Percentiles rank a stretch among this genome's conserved stretches.
These are phyloP conservation scores for Chanos chanos DNA, from an alignment of 2,797 vertebrate genomes.

Conservation along the genomic window DNA sequence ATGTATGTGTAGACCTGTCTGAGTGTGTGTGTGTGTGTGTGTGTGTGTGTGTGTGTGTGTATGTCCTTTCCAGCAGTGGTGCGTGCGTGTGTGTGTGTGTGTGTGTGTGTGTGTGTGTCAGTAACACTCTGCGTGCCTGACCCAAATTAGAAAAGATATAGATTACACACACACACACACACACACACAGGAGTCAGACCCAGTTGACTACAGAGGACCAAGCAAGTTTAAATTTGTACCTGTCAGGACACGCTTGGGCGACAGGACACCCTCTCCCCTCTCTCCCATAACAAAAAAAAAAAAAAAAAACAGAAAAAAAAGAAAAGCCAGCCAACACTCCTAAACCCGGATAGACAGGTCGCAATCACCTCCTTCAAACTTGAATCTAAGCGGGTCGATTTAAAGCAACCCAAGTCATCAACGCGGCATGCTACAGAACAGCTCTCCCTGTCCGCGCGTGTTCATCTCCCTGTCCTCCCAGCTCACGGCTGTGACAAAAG, in stretches of 20 bases:
- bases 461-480: too few relatives aligned
- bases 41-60: conserved; percentile 9
- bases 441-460: too few relatives aligned
- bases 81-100: neutral
- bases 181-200: neutral
- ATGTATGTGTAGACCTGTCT: neutral
- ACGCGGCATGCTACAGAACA: too few relatives aligned
- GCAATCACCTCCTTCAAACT: too few relatives aligned
- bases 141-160: conserved; percentile 2
- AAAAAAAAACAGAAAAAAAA: too few relatives aligned
- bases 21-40: neutral
- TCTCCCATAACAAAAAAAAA: too few relatives aligned
- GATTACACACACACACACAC: neutral
- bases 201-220: neutral
- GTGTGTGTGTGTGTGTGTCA: neutral
- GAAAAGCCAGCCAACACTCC: too few relatives aligned
- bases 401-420: too few relatives aligned
- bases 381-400: too few relatives aligned
- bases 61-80: conserved; percentile 56
- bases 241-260: neutral
- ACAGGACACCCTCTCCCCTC: too few relatives aligned
- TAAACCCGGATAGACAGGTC: too few relatives aligned
- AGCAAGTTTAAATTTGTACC: neutral
- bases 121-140: neutral
- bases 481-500: too few relatives aligned